These are phyloP conservation scores for Liodrosophila aerea DNA, from an alignment of 2,888 invertebrate genomes.

Conservation along the genomic window DNA sequence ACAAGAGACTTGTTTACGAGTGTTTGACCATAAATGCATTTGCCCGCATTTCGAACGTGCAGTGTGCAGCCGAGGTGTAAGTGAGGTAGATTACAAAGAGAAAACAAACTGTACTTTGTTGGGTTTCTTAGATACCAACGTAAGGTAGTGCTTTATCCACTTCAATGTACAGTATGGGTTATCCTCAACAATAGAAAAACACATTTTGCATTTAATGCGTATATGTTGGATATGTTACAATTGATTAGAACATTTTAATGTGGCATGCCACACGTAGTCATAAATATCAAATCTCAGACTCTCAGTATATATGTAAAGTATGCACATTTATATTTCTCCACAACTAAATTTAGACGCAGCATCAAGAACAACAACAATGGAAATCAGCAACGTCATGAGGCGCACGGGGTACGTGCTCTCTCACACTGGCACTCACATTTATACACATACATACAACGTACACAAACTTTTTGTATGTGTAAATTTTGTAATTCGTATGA, in stretches of 20 bases:
- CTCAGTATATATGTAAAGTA: constrained; percentile 13
- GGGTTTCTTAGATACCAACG: too few species aligned
- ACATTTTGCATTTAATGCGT: background rate
- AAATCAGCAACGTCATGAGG: constrained; percentile 54
- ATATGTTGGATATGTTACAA: too few species aligned
- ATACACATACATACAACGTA: background rate
- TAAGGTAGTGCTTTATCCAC: too few species aligned
- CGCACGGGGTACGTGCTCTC: constrained; percentile 30
- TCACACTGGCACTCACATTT: constrained; percentile 10
- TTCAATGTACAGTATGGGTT: too few species aligned
- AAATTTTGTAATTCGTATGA: constrained; percentile 49
- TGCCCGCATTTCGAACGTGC: constrained; percentile 15
- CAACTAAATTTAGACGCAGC: constrained; percentile 70
- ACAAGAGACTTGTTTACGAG: constrained; percentile 41
- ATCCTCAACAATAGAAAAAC: constrained; percentile 1
- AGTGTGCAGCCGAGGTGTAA: too few species aligned
- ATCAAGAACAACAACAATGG: constrained; percentile 50
- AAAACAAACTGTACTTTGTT: background rate
- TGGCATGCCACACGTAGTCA: constrained; percentile 23
- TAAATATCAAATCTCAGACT: constrained; percentile 14
- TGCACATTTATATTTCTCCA: constrained; percentile 51
- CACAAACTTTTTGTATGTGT: background rate
- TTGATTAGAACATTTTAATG: background rate
- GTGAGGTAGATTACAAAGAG: constrained; percentile 21
- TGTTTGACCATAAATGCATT: constrained; percentile 45